Evolutionary conservation across 2,113 vertebrate species (phyloP), one percentile per base, ranked within the genome.

Genomic region (Lagenorhynchus albirostris): DNA sequence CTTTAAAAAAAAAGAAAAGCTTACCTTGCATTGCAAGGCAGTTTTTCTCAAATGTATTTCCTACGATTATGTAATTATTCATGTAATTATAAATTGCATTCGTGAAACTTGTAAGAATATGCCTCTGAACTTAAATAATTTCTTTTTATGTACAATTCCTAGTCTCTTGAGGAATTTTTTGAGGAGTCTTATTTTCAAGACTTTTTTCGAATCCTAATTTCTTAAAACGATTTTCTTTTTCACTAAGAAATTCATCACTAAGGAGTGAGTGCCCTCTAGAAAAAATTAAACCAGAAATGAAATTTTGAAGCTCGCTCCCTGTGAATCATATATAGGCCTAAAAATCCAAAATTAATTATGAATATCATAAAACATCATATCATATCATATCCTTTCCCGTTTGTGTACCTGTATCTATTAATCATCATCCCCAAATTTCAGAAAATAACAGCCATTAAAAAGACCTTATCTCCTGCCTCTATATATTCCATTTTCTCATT

Each of bases 401-500:
- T 93, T 92, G 33, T 77, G 33, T 96, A 97, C 95, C 97, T 97
- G 14, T 74, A 29, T 89, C 70, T 88, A 97, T 97, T 97, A 97
- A 96, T 96, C 41, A 68, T 93, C 84, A 44, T 44, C 84, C 79
- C 50, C 44, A 73, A 97, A 98, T 99, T 97, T 98, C 95, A 97
- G 97, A 98, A 98, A 98, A 98, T 98, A 97, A 89, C 96, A 98
- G 95, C 94, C 97, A 97, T 98, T 92, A 96, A 98, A 97, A 96
- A 87, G 96, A 97, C 95, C 96, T 96, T 98, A 97, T 98, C 98
- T 98, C 90, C 50, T 93, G 86, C 93, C 50, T 96, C 89, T 97
- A 91, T 98, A 98, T 98, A 98, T 98, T 98, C 97, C 98, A 96
- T 98, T 98, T 98, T 98, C 98, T 99, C 98, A 99, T 99, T 99